Base-by-base conservation (phyloP, 2,797 vertebrate genomes). In the Danionella dracula region DNA sequence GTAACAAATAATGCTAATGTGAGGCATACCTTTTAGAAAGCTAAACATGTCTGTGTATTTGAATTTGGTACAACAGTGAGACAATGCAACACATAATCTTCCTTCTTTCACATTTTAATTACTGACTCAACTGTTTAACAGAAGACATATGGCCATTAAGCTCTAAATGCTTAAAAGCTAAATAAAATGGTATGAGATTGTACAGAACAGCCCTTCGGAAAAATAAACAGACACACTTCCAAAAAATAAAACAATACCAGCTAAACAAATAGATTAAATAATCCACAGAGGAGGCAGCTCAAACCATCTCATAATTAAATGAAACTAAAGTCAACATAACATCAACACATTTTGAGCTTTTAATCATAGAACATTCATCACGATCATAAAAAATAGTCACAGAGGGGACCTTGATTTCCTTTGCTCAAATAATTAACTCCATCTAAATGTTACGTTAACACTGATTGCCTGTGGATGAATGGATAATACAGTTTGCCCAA, bases 111-210 rank as follows among this genome's bases (percentile, higher is more conserved):
- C 37, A 10, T 37, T 13, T 20, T 38, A 40, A 31, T 21, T 32
- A 29, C 23, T 21, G 53, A 32, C 40, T 60, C 34, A 58, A 42
- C 58, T 53, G 10, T 59, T 57, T 64, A 71, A 67, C 20, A 19
- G 23, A 31, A 37, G 21, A 35, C 57, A 46, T 46, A 58, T 38
- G 35, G 42, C 38, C 13, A 40, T 23, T 15, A 23, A 48, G 37
- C 62, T 49, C 49, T 56, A 67, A 67, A 42, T 13, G 35, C 34
- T 48, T 27, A 32, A 44, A 55, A 32, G 12, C 56, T 27, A 38
- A 17, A 32, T 15, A 46, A 3, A 27, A 35, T 48, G 13, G n/a
- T 35, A 11, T 23, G 35, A 20, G 16, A 44, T 49, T 41, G 38
- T 23, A 35, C 12, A 71, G n/a, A 13, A 12, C 16, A 5, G 31